Evolutionary conservation across 2,797 vertebrate species (phyloP).

Genomic region (Morus bassanus): DNA sequence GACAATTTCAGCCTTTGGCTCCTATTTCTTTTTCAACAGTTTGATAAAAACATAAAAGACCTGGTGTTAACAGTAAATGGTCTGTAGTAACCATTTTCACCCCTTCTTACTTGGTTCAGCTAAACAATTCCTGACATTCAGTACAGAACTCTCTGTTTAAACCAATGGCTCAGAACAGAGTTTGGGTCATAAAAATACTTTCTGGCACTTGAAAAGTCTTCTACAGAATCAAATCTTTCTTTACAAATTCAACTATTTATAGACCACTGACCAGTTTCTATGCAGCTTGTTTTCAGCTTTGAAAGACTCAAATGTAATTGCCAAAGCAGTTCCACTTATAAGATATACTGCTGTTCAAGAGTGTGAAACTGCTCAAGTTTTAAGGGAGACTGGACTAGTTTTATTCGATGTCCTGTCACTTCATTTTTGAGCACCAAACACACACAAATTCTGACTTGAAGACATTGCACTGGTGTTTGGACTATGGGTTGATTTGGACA

Average conservation of each 20-base stretch:
- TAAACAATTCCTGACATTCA: background rate
- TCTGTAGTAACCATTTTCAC: background rate
- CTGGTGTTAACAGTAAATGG: background rate
- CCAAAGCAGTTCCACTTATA: background rate
- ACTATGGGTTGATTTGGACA: background rate
- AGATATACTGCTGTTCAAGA: background rate
- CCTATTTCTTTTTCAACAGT: background rate
- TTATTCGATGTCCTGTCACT: background rate
- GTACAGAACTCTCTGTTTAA: background rate
- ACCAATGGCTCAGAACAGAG: background rate
- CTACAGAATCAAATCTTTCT: background rate
- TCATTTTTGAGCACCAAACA: background rate
- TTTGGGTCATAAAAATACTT: background rate
- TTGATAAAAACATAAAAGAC: background rate
- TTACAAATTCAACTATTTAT: background rate
- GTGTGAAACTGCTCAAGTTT: background rate
- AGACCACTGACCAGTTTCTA: background rate
- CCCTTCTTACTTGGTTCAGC: background rate
- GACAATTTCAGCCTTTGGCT: background rate
- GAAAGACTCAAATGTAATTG: background rate
- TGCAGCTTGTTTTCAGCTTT: background rate
- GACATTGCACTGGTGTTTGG: background rate
- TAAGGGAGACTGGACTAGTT: background rate
- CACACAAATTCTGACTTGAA: background rate
- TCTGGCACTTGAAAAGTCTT: background rate